Evolutionary conservation across 2,888 invertebrate genomes (phyloP).

Genomic region (Pristionchus maxplancki): DNA sequence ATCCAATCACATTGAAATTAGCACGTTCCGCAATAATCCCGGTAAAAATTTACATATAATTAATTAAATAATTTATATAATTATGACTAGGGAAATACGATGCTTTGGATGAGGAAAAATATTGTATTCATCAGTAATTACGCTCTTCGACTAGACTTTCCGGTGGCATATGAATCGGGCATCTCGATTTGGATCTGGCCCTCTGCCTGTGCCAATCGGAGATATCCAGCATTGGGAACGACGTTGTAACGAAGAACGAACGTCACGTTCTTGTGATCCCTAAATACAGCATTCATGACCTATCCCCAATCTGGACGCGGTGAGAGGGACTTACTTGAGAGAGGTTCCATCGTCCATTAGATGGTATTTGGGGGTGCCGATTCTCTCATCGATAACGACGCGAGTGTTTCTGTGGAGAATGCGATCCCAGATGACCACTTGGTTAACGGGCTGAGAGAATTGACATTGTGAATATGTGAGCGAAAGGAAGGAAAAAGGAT

Average conservation of each 20-base stretch:
- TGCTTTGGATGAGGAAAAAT: background rate
- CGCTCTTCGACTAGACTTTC: background rate
- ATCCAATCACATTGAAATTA: constrained; percentile 17
- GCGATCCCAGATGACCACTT: constrained; percentile 97
- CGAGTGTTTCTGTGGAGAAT: constrained; percentile 95
- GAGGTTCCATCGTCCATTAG: constrained; percentile 99
- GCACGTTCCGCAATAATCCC: constrained; percentile 6
- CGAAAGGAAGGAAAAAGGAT: background rate
- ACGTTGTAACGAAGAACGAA: constrained; percentile 89
- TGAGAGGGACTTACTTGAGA: constrained; percentile 79
- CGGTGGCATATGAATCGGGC: constrained; percentile 8
- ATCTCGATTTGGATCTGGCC: constrained; percentile 82
- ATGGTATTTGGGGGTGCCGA: constrained; percentile 97
- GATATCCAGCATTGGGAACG: constrained; percentile 95
- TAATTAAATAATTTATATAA: background rate
- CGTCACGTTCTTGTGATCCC: constrained; percentile 94
- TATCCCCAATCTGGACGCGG: background rate
- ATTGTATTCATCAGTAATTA: background rate
- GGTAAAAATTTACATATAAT: background rate
- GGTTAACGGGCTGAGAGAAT: constrained; percentile 80
- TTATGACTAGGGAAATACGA: constrained; percentile 32
- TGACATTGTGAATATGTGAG: too few relatives aligned
- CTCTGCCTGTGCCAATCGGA: constrained; percentile 88
- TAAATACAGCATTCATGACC: constrained; percentile 78
- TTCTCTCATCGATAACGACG: constrained; percentile 92